Base-by-base conservation (phyloP, 2,888 invertebrate species). In the Phorcus lineatus region DNA sequence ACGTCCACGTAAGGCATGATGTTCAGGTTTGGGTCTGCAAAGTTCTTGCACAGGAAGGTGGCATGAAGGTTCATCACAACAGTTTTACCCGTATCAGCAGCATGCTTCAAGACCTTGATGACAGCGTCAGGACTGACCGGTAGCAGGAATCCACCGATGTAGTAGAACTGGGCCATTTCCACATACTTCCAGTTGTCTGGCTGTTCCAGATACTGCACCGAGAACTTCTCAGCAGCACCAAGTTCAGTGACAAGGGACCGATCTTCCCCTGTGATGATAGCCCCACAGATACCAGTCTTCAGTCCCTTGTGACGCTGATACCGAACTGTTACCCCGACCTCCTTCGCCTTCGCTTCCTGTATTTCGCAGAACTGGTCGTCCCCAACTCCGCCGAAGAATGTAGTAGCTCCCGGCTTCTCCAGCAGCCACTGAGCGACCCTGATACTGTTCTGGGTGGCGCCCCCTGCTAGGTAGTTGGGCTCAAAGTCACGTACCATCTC, bases 61-160 rank as follows among this genome's bases (percentile, higher is more conserved):
- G 99, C 99, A 93, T 98, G 98, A 80, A 99, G 94, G 94, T 99
- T 99, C 96, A 99, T 97, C 85, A 96, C 94, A 92, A 99, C 97
- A 31, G 95, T 94, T 91, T 96, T 96, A 83, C 96, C 95, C 70
- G 95, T 94, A 75, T 95, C 94, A 83, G 95, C 94, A 17, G 98
- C 96, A 91, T 96, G 95, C 87, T 95, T 94, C 0, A 97, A 98
- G 24, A 99, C 94, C 91, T 95, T 95, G 94, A 97, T 94, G 84
- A 98, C 96, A 11, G 97, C 96, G 85, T 96, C 96, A 2, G 97
- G 96, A 88, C 96, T 98, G 0, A 98, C 99, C n/a, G 98, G 98
- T 83, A 99, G 94, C 94, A 99, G 98, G 94, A 98, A 99, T 83
- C 99, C 98, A 97, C 98, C 94, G 6, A 97, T 95, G 92, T 99